Base-by-base conservation (phyloP, 2,797 vertebrate genomes). In the Oreonectes daqikongensis region DNA sequence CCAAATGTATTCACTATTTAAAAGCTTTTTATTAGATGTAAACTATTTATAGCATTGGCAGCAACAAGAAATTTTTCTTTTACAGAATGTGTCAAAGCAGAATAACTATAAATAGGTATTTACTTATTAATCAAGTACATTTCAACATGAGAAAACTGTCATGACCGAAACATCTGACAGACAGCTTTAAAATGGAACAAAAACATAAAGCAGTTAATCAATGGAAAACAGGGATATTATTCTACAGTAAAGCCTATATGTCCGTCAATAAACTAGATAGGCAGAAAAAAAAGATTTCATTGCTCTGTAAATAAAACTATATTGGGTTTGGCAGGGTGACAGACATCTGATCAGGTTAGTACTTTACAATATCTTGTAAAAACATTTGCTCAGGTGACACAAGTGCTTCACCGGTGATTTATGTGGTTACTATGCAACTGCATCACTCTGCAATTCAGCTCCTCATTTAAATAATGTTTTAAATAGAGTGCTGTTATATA, bases 381-480 rank as follows among this genome's bases (percentile, higher is more conserved):
- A 89, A 90, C 83, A 89, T 89, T 89, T 89, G 87, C 84, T 87
- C 78, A 87, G 84, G 63, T 84, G 68, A 85, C 85, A 85, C 60
- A 55, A 78, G 71, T 77, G 63, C 64, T 78, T 75, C 24, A 44
- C 53, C 32, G 32, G 61, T 57, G 5, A 52, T 81, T 57, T 72
- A 76, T 53, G 30, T 52, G 46, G 77, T 61, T 79, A 69, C 75
- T 71, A 66, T 52, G 69, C 40, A 69, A 52, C 68, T 20, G 44
- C 28, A 72, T 53, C 38, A 70, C 44, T 9, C 71, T 61, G 22
- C 66, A 14, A 68, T 79, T 28, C 10, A 17, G 5, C 18, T 52
- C 32, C 55, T 71, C 50, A 28, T 73, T 61, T 22, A 40, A 40
- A 40, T 40, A 7, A 35, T 1, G 2, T 35, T 35, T 35, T 35